These are phyloP conservation scores for Telmatochromis bifrenatus DNA, from an alignment of 2,113 vertebrate genomes.

Conservation along the genomic window DNA sequence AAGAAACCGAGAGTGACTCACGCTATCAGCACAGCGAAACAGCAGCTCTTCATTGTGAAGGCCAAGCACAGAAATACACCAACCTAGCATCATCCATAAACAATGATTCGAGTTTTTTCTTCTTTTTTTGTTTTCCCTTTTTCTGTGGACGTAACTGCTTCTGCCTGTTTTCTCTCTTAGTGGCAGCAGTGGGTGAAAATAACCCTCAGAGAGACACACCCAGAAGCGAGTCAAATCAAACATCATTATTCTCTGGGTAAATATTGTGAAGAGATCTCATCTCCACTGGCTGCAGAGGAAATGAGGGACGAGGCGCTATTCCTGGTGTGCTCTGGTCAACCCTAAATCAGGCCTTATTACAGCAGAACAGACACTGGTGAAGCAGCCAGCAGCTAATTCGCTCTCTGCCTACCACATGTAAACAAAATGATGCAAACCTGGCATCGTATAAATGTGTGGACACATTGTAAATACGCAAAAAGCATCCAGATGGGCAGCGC, in stretches of 20 bases:
- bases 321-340: slow-evolving; percentile 11
- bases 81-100: slow-evolving; percentile 35
- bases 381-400: neutral
- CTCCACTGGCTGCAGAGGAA: slow-evolving; percentile 28
- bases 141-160: neutral
- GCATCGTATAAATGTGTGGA: neutral
- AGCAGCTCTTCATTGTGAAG: slow-evolving; percentile 13
- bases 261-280: slow-evolving; percentile 43
- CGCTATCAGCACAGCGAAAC: neutral
- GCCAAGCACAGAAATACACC: slow-evolving; percentile 11
- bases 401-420: neutral
- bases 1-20: slow-evolving; percentile 21
- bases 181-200: slow-evolving; percentile 18
- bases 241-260: slow-evolving; percentile 40
- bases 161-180: slow-evolving; percentile 2
- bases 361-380: neutral
- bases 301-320: slow-evolving; percentile 9
- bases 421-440: neutral
- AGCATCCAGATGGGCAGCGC: neutral
- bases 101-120: slow-evolving; percentile 11
- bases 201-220: slow-evolving; percentile 24
- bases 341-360: slow-evolving; percentile 37
- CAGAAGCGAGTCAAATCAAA: slow-evolving; percentile 34
- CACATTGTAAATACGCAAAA: neutral
- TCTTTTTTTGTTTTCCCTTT: neutral